phyloP scores from a whole-genome alignment of 2,797 vertebrate genomes.

The Chelonia mydas region DNA sequence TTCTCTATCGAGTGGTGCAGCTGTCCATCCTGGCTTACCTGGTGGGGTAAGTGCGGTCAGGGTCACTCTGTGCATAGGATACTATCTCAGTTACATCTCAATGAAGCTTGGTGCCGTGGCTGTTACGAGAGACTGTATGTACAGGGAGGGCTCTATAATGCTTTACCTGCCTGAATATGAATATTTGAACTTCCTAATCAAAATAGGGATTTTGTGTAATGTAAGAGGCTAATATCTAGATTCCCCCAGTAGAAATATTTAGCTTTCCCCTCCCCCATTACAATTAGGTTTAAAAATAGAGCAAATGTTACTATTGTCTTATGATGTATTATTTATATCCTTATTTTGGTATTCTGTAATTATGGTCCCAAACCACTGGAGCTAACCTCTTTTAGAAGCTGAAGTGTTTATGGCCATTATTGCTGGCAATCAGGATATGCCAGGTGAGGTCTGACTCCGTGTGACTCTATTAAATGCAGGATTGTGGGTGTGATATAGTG shows the following conservation, averaged over 20 bases:
- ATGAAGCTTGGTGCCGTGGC: neutral
- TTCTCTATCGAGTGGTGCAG: slow-evolving; percentile 92
- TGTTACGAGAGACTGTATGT: neutral
- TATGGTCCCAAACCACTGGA: neutral
- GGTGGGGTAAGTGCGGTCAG: slow-evolving; percentile 85
- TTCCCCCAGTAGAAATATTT: neutral
- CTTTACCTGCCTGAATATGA: neutral
- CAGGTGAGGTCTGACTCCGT: neutral
- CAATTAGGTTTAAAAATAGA: slow-evolving; percentile 34
- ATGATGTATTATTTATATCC: slow-evolving; percentile 43
- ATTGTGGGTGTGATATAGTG: rapidly evolving
- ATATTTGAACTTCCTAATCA: neutral
- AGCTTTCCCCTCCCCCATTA: neutral
- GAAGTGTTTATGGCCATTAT: rapidly evolving
- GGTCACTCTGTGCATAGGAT: rapidly evolving
- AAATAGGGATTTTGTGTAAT: neutral
- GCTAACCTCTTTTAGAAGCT: neutral
- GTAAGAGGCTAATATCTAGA: neutral
- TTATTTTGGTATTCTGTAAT: slow-evolving; percentile 34
- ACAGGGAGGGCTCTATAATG: rapidly evolving
- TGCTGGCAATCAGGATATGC: slow-evolving; percentile 2
- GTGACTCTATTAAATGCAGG: rapidly evolving
- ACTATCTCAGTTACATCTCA: neutral
- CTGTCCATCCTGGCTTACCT: slow-evolving; percentile 90
- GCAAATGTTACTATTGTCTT: neutral